Base-by-base conservation (phyloP, 2,888 invertebrate species). In the Orthonychiurus folsomi region DNA sequence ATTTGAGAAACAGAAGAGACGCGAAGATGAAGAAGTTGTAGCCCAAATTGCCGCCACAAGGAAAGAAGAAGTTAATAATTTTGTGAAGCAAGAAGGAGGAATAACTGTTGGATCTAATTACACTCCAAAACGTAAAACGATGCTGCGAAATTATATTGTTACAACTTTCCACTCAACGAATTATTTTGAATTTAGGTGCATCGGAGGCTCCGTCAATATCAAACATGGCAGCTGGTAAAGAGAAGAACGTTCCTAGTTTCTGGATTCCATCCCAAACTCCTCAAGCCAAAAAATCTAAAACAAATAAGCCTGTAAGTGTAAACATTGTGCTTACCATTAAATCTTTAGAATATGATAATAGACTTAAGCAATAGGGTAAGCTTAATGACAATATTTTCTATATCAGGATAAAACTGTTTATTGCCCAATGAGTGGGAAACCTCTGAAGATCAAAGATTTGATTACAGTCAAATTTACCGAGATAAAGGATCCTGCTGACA, bases 261-360 rank as follows among this genome's bases (percentile, higher is more conserved):
- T 97, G 97, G 97, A 83, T 97, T 62, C 97, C 99, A 0, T 88
- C 90, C 0, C 86, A 94, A 76, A 87, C 94, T 12, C 95, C 95
- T 0, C 85, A 88, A 75, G 89, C 93, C 0, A 87, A 87, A 69
- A 79, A 82, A 65, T 80, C 84, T 0, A 86, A 85, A 74, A 74
- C 89, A 0, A 79, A 84, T 63, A 91, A 91, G 77, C 91, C 92
- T n/a, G 86, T 85, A 76, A 77, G 79, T 76, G 18, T 54, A 25
- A 1, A 52, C 48, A 3, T 47, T 47, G 47, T 57, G n/a, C n/a
- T n/a, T n/a, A n/a, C n/a, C 27, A n/a, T 3, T 23, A n/a, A n/a
- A n/a, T n/a, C n/a, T n/a, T n/a, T n/a, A n/a, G n/a, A n/a, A n/a
- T n/a, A n/a, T n/a, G n/a, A n/a, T n/a, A n/a, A n/a, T 61, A 28